Conservation (phyloP, 2,113 vertebrate genomes). For the Halichoerus grypus region DNA sequence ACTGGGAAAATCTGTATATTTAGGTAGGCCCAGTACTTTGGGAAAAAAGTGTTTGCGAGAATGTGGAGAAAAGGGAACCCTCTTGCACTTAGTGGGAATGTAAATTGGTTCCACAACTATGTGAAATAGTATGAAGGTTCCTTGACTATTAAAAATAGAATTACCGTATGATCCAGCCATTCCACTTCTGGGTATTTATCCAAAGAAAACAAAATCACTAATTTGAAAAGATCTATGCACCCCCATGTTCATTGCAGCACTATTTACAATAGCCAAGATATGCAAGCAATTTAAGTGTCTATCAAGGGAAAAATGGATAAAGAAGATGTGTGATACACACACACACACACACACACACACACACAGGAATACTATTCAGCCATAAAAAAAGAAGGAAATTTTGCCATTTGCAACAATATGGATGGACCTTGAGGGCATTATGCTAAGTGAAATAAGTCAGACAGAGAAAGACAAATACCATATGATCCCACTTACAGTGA, state of each 20-base stretch:
- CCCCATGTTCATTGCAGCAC: not conserved
- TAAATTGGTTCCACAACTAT: not conserved
- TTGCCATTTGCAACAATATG: not conserved
- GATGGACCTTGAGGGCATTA: not conserved
- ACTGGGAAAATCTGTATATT: not conserved
- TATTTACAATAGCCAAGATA: not conserved
- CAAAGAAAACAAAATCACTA: not conserved
- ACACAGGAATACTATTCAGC: not conserved
- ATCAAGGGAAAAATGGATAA: not conserved
- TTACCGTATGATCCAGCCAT: not conserved
- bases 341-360: not conserved
- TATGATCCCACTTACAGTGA: not conserved
- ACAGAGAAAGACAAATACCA: not conserved
- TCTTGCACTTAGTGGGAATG: not conserved
- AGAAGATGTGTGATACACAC: not conserved
- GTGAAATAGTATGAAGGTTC: not conserved
- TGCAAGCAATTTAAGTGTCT: not conserved
- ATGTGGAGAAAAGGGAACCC: not conserved
- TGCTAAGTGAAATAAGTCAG: not conserved
- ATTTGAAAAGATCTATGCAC: not conserved
- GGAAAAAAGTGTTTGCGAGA: not conserved
- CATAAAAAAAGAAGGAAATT: not conserved
- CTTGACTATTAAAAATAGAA: not conserved
- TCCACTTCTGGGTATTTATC: not conserved
- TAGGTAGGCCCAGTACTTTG: not conserved